Evolutionary conservation across 1,140 invertebrate genomes (phyloP).

Genomic region (Sipha flava): DNA sequence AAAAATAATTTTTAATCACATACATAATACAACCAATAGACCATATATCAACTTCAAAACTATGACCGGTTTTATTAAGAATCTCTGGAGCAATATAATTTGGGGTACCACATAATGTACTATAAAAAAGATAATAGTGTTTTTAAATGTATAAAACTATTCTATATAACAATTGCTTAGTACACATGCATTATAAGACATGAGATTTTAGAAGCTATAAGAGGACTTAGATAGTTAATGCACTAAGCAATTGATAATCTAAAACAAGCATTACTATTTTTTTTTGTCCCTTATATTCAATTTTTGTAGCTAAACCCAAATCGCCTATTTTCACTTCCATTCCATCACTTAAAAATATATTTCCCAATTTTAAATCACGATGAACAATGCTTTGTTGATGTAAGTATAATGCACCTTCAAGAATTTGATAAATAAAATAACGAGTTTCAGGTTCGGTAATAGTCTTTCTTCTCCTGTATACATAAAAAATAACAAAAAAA

Average conservation of each 20-base stretch:
- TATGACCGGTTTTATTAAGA: slow-evolving; percentile 85
- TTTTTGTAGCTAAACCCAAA: slow-evolving; percentile 88
- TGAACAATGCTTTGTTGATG: slow-evolving; percentile 88
- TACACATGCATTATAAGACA: too few relatives aligned
- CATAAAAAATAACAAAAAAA: too few relatives aligned
- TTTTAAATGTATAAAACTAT: too few relatives aligned
- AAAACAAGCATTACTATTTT: slow-evolving; percentile 52
- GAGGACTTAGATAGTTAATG: too few relatives aligned
- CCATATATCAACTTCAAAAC: slow-evolving; percentile 95
- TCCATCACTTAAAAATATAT: slow-evolving; percentile 90
- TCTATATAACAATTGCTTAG: too few relatives aligned
- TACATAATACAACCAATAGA: slow-evolving; percentile 88
- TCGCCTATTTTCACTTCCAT: slow-evolving; percentile 96
- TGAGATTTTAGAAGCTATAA: too few relatives aligned
- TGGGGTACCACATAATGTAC: slow-evolving; percentile 92
- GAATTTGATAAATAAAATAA: slow-evolving; percentile 89
- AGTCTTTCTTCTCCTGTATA: slow-evolving; percentile 60
- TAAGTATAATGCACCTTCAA: slow-evolving; percentile 82
- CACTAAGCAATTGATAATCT: neutral
- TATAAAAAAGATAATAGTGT: too few relatives aligned
- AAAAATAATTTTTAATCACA: slow-evolving; percentile 36
- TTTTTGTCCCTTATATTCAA: slow-evolving; percentile 75
- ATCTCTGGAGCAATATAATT: slow-evolving; percentile 98
- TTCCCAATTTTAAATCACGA: slow-evolving; percentile 92
- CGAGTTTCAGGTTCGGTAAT: slow-evolving; percentile 91